A percentile compares a stretch with the other conserved stretches of the same genome.
Conservation (phyloP, 2,888 invertebrate genomes). For the Apamea sordens region DNA sequence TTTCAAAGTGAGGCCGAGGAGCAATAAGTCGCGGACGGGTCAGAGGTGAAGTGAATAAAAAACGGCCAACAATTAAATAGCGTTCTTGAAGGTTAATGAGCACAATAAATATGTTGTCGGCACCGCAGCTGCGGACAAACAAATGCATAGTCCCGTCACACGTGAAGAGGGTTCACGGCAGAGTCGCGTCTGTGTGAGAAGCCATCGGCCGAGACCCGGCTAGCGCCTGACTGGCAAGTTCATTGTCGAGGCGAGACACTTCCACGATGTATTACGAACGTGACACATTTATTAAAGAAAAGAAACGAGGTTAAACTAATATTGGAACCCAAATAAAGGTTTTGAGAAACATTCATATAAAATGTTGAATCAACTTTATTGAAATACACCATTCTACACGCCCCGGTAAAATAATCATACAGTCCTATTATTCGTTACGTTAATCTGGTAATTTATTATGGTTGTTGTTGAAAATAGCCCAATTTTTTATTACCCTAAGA, state of each 20-base stretch:
- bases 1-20: slow-evolving; percentile 89
- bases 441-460: slow-evolving; percentile 79
- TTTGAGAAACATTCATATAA: slow-evolving; percentile 56
- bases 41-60: slow-evolving; percentile 90
- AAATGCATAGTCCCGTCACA: slow-evolving; percentile 87
- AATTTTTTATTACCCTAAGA: slow-evolving; percentile 77
- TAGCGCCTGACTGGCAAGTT: slow-evolving; percentile 86
- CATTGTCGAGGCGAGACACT: slow-evolving; percentile 81
- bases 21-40: slow-evolving; percentile 89
- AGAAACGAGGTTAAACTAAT: slow-evolving; percentile 78
- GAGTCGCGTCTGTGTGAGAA: slow-evolving; percentile 73
- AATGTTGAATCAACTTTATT: slow-evolving; percentile 68
- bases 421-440: slow-evolving; percentile 69
- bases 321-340: slow-evolving; percentile 70
- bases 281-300: slow-evolving; percentile 78
- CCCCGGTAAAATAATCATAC: slow-evolving; percentile 70
- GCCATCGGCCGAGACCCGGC: slow-evolving; percentile 63
- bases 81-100: slow-evolving; percentile 91
- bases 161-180: slow-evolving; percentile 83
- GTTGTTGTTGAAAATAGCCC: slow-evolving; percentile 76
- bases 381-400: slow-evolving; percentile 67
- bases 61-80: slow-evolving; percentile 91
- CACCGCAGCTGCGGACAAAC: slow-evolving; percentile 89
- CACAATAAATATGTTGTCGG: slow-evolving; percentile 91
- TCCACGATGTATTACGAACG: slow-evolving; percentile 77